These are phyloP conservation scores for Enhydra lutris DNA, from an alignment of 2,113 vertebrate species.

Conservation along the genomic window DNA sequence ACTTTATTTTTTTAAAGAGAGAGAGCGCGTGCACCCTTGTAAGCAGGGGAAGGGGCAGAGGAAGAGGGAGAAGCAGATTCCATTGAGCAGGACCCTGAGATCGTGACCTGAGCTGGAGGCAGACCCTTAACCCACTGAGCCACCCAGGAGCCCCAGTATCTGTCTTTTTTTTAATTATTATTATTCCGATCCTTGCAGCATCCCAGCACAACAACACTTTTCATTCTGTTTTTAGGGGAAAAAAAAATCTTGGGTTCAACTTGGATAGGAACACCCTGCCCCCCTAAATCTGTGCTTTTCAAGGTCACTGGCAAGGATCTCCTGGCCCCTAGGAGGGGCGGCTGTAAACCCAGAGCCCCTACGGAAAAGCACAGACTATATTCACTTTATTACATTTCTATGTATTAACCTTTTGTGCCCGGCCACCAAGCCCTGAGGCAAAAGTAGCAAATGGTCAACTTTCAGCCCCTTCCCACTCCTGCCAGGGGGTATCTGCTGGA, in stretches of 20 bases:
- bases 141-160: no score
- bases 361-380: background rate
- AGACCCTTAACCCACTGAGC: no score
- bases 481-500: background rate
- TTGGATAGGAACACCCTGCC: background rate
- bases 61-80: no score
- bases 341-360: background rate
- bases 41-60: no score
- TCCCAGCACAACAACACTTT: background rate
- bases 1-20: no score
- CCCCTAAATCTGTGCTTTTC: background rate
- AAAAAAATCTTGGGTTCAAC: background rate
- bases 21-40: no score
- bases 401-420: fast-evolving
- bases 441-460: no score
- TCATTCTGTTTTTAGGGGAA: background rate
- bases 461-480: background rate
- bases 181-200: background rate
- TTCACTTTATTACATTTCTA: background rate
- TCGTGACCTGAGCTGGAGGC: no score
- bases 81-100: no score
- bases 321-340: background rate
- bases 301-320: background rate
- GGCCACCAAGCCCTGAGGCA: fast-evolving
- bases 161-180: no score